These are phyloP conservation scores for Xestia rhomboidea DNA, from an alignment of 2,888 invertebrate species.

Conservation along the genomic window DNA sequence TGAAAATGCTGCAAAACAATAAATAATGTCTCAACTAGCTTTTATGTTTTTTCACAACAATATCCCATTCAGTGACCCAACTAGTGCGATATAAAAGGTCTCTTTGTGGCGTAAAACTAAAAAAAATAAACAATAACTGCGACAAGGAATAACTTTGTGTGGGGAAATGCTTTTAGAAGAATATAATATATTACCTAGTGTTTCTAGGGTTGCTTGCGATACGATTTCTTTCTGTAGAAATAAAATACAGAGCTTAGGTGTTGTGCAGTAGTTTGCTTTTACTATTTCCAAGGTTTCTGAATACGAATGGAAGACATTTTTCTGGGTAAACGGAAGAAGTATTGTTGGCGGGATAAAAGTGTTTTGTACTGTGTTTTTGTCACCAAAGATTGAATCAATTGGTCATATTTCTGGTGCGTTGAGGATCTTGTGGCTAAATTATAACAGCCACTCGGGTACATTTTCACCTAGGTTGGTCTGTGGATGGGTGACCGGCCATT, in stretches of 20 bases:
- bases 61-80: constrained; percentile 45
- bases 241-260: constrained; percentile 5
- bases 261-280: neutral
- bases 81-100: constrained; percentile 54
- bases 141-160: constrained; percentile 62
- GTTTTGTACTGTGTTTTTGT: neutral
- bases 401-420: neutral
- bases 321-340: neutral
- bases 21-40: constrained; percentile 46
- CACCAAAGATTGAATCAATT: neutral
- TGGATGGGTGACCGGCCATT: neutral
- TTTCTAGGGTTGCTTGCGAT: constrained; percentile 30
- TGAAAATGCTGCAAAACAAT: constrained; percentile 34
- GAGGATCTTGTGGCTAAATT: neutral
- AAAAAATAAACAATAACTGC: constrained; percentile 56
- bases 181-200: constrained; percentile 51
- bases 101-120: constrained; percentile 55
- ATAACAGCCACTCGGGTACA: neutral
- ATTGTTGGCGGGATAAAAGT: neutral
- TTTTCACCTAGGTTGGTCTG: neutral
- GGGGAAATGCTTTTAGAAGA: constrained; percentile 58
- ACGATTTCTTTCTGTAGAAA: constrained; percentile 1
- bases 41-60: constrained; percentile 51
- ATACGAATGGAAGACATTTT: neutral
- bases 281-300: neutral